Base-by-base conservation (phyloP, 2,113 vertebrate species). In the Agelaius phoeniceus region DNA sequence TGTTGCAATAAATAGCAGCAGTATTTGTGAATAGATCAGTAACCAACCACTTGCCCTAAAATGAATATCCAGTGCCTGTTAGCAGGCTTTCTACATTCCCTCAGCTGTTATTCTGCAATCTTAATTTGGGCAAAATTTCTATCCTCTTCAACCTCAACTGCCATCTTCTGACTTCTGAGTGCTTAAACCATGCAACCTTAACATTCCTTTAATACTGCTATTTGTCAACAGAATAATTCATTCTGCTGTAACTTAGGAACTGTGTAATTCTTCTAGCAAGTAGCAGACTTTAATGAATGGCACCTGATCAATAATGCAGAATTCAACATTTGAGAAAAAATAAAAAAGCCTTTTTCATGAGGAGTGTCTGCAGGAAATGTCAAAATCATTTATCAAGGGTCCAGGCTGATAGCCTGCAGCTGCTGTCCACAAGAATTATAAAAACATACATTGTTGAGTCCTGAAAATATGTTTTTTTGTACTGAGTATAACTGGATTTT, bases 301-400 rank as follows among this genome's bases (percentile, higher is more conserved):
- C 84, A 81, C 41, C 87, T 96, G 94, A 97, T 97, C 97, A 94
- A 96, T 97, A 97, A 96, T 94, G 94, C 78, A 91, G 94, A 93
- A 87, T 96, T 95, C 87, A 97, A 83, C 93, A 94, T 89, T 66
- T 93, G 87, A 97, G 95, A 97, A 97, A 91, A 97, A 97, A 97
- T 94, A 95, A 81, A 96, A 97, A 97, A 96, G 77, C 28, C 76
- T 93, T 94, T 94, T 96, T 89, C 37, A 11, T 92, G 91, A 59
- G 35, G 54, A 59, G 41, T 88, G 90, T 94, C 96, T 96, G 74
- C 81, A 93, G 89, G 77, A 97, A 98, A 97, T 94, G 94, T 97
- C 97, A 97, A 96, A 97, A 89, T 28, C 93, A 96, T 97, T 97
- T 95, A 97, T 97, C 96, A 97, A 30, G 57, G 16, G 15, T 69